phyloP scores from a whole-genome alignment of 2,113 vertebrate genomes.

The Chamaea fasciata region DNA sequence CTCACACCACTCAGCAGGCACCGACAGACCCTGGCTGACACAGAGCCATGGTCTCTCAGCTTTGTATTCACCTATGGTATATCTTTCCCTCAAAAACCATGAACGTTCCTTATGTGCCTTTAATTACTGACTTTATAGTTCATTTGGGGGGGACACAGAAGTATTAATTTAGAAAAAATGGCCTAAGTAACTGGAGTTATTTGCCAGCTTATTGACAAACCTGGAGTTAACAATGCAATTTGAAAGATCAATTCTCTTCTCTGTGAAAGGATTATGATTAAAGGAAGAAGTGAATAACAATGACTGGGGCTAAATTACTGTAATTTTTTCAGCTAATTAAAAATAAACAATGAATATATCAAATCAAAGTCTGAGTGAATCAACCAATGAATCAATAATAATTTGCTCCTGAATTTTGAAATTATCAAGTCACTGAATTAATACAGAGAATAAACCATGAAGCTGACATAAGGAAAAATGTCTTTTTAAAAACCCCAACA shows the following conservation, averaged over 20 bases:
- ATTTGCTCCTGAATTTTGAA: constrained; percentile 1
- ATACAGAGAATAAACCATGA: background rate
- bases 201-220: background rate
- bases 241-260: background rate
- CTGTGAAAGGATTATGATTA: background rate
- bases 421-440: background rate
- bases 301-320: background rate
- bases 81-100: background rate
- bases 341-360: constrained; percentile 14
- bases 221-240: background rate
- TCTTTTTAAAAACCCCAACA: background rate
- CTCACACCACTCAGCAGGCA: background rate
- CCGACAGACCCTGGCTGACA: background rate
- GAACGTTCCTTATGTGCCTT: background rate
- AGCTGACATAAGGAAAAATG: background rate
- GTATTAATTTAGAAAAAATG: background rate
- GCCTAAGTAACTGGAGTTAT: background rate
- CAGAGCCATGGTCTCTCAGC: background rate
- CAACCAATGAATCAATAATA: background rate
- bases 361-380: background rate
- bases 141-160: background rate
- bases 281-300: background rate
- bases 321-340: constrained; percentile 11
- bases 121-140: background rate
- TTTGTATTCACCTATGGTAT: background rate